These are phyloP conservation scores for Bursaphelenchus mucronatus DNA, from an alignment of 1,140 invertebrate species.

Conservation along the genomic window DNA sequence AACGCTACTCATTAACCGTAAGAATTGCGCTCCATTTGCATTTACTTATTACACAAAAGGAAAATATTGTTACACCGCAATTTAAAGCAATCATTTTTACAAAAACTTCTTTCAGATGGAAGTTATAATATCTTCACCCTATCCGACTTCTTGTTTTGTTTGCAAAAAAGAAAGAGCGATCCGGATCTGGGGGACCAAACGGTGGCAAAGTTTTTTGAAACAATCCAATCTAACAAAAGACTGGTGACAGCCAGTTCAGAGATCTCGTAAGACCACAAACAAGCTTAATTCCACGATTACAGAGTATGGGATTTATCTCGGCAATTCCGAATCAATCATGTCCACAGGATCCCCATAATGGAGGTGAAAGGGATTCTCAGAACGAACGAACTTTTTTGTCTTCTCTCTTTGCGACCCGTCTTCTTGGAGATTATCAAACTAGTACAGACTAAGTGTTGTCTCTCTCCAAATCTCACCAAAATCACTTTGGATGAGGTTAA, in stretches of 20 bases:
- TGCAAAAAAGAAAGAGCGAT: slow-evolving; percentile 26
- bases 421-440: slow-evolving; percentile 44
- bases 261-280: slow-evolving; percentile 19
- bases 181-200: slow-evolving; percentile 21
- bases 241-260: slow-evolving; percentile 22
- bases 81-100: no score
- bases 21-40: no score
- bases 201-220: slow-evolving; percentile 23
- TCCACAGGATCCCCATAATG: slow-evolving; percentile 48
- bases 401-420: slow-evolving; percentile 44
- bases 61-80: no score
- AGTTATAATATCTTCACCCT: slow-evolving; percentile 37
- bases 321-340: slow-evolving; percentile 46
- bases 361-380: slow-evolving; percentile 24
- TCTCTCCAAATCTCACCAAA: slow-evolving; percentile 35
- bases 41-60: no score
- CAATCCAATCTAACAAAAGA: slow-evolving; percentile 25
- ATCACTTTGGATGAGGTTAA: slow-evolving; percentile 31
- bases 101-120: slow-evolving; percentile 11
- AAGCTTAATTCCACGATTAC: background rate
- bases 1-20: background rate
- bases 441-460: slow-evolving; percentile 28
- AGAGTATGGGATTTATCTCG: slow-evolving; percentile 48
- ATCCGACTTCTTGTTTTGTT: slow-evolving; percentile 29
- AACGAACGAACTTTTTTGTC: slow-evolving; percentile 29